Conservation (phyloP, 30 jellyfish, hydroid and myxozoan genomes). For the Hydractinia symbiolongicarpus region DNA sequence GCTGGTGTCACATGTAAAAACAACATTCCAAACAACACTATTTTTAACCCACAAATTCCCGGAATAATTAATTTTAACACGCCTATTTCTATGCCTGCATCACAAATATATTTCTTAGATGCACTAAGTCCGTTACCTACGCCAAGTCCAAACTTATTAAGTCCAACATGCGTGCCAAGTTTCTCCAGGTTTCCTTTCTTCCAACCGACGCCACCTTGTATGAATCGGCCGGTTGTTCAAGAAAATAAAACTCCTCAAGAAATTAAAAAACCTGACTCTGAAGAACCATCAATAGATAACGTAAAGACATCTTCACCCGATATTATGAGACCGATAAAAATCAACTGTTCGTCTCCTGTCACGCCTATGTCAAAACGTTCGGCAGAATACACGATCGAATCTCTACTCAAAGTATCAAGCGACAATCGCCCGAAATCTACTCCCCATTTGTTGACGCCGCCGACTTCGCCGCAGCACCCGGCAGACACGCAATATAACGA, state of each 20-base stretch:
- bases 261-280: constrained; percentile 13
- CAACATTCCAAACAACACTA: no score
- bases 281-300: background rate
- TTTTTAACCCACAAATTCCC: no score
- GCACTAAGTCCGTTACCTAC: constrained; percentile 15
- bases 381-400: constrained; percentile 70
- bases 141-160: constrained; percentile 9
- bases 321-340: constrained; percentile 18
- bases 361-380: constrained; percentile 48
- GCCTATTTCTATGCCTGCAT: background rate
- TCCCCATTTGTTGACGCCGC: constrained; percentile 36
- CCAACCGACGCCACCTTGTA: constrained; percentile 8
- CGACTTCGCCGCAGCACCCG: constrained; percentile 65
- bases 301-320: no score
- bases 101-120: constrained; percentile 25
- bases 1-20: no score
- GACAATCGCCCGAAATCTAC: background rate
- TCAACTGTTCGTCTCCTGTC: constrained; percentile 27
- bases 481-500: constrained; percentile 35
- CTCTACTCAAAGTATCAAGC: constrained; percentile 42
- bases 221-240: background rate
- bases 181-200: background rate
- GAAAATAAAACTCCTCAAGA: constrained; percentile 1
- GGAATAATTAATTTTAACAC: no score
- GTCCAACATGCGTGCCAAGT: background rate